These are phyloP conservation scores for Lasioglossum marginatum DNA, from an alignment of 2,888 invertebrate genomes.

Conservation along the genomic window DNA sequence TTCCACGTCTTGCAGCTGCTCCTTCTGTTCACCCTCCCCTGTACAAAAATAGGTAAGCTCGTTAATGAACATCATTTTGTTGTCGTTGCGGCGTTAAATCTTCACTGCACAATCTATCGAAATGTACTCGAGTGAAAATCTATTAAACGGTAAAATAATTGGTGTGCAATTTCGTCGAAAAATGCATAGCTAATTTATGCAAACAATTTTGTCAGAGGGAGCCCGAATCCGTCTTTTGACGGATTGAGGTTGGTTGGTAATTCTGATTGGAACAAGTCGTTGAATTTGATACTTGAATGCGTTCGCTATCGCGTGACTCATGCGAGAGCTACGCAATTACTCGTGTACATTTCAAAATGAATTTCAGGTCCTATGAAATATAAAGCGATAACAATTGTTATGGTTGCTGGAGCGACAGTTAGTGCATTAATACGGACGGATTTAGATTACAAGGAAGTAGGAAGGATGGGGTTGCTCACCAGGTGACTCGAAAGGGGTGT, in stretches of 20 bases:
- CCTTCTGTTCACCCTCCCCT: constrained; percentile 96
- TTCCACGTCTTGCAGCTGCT: constrained; percentile 96
- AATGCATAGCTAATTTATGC: not conserved
- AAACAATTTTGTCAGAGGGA: not conserved
- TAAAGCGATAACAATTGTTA: not conserved
- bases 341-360: not conserved
- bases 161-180: not conserved
- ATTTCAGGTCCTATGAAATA: constrained; percentile 1
- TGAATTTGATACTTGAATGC: constrained; percentile 1
- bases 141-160: not conserved
- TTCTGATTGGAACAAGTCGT: not conserved
- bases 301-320: constrained; percentile 6
- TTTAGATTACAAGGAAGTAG: constrained; percentile 7
- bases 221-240: not conserved
- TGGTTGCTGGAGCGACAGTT: not conserved
- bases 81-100: not conserved
- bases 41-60: constrained; percentile 37
- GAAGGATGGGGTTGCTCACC: constrained; percentile 65
- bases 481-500: constrained; percentile 48
- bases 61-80: constrained; percentile 9
- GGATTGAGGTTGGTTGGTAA: not conserved
- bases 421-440: not conserved
- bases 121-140: not conserved
- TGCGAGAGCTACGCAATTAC: not conserved
- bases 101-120: not conserved